phyloP scores from a whole-genome alignment of 2,113 vertebrate species.

The Puntigrus tetrazona region DNA sequence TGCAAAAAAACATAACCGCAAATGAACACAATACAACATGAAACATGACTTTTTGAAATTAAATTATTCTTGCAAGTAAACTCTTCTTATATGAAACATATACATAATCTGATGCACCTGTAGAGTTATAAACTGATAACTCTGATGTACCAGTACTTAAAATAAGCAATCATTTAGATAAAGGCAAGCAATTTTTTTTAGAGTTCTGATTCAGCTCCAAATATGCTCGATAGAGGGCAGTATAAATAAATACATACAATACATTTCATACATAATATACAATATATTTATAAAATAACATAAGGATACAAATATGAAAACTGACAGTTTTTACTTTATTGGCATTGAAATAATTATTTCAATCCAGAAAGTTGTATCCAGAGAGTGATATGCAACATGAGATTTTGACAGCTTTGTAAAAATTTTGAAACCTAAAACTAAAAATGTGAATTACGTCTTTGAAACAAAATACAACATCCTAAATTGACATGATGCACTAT shows the following conservation, averaged over 20 bases:
- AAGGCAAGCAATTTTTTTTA: neutral
- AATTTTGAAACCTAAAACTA: constrained; percentile 6
- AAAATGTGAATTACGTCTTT: neutral
- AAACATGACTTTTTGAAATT: too few species aligned
- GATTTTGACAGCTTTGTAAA: neutral
- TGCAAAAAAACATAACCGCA: too few species aligned
- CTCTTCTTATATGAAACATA: neutral
- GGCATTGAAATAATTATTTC: constrained; percentile 21
- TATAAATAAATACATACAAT: too few species aligned
- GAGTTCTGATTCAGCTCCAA: neutral
- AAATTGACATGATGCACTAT: constrained; percentile 11
- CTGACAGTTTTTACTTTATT: constrained; percentile 40
- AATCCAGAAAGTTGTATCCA: constrained; percentile 3
- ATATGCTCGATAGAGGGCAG: constrained; percentile 20
- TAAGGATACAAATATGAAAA: constrained; percentile 24
- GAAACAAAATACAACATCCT: constrained; percentile 2
- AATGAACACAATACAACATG: too few species aligned
- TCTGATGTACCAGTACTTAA: neutral
- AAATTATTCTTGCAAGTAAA: too few species aligned
- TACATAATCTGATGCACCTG: neutral
- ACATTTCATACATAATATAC: too few species aligned
- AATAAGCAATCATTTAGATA: neutral
- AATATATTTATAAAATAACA: constrained; percentile 11
- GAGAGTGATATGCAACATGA: neutral
- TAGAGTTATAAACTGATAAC: too few species aligned